Evolutionary conservation across 2,888 invertebrate species (phyloP).

Genomic region (Sesamia inferens): DNA sequence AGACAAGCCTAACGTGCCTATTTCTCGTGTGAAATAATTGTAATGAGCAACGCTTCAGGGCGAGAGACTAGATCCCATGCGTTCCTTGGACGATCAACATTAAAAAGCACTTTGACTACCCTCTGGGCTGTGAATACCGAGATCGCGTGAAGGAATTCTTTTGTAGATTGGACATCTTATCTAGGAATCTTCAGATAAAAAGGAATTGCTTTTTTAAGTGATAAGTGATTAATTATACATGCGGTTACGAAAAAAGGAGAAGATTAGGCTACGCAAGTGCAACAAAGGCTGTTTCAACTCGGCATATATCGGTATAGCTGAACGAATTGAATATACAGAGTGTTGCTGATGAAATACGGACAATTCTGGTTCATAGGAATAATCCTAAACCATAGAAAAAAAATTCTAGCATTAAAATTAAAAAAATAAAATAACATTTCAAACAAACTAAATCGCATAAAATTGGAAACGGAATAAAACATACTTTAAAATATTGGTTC

Average conservation of each 20-base stretch:
- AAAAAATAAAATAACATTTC: too few relatives aligned
- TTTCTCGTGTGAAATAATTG: constrained; percentile 18
- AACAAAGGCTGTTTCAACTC: neutral
- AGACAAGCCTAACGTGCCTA: neutral
- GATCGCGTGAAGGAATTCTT: constrained; percentile 26
- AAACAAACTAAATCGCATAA: too few relatives aligned
- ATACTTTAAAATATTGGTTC: too few relatives aligned
- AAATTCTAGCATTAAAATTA: too few relatives aligned
- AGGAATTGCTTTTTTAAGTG: neutral
- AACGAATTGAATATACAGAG: neutral
- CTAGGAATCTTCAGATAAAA: constrained; percentile 35
- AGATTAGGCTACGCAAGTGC: neutral
- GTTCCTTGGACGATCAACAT: constrained; percentile 22
- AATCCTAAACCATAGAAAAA: too few relatives aligned
- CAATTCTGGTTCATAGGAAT: too few relatives aligned
- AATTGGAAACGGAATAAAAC: too few relatives aligned
- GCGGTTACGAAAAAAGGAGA: neutral
- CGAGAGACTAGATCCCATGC: neutral
- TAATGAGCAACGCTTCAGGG: neutral
- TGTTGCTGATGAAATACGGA: too few relatives aligned
- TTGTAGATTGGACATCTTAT: constrained; percentile 1
- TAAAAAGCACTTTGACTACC: constrained; percentile 49
- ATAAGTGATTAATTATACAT: constrained; percentile 28
- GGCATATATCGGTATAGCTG: too few relatives aligned
- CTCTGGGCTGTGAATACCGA: constrained; percentile 2